Evolutionary conservation across 1,140 invertebrate species (phyloP), one percentile per base, ranked within the genome.

Genomic region (Archivesica marissinica): DNA sequence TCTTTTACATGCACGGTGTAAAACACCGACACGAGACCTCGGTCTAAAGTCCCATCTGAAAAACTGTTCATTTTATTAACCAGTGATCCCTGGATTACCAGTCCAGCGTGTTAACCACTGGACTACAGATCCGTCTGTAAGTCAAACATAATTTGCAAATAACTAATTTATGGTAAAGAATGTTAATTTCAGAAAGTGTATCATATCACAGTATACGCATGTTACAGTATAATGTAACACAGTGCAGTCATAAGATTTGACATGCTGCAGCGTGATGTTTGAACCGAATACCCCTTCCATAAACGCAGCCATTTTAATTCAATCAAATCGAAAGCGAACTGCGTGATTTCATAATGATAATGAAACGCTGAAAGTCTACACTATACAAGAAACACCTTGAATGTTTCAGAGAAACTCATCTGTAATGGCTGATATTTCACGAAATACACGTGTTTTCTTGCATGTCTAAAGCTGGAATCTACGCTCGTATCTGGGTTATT

Each of bases 281-380:
- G 59, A 64, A 64, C 59, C 30, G 15, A 64, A 35, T 25, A 25
- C 59, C 59, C 59, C 23, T 64, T 35, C 28, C 30, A 64, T 28
- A 64, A 33, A 20, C 59, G 59, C 59, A 64, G 30, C 59, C 68
- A n/a, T 4, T 72, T 72, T 72, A 72, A 72, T 72, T 72, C 68
- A 72, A 72, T 72, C 39, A 72, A 72, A 47, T 33, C 33, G n/a
- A 50, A 50, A 44, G 68, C 35, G 68, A 50, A 72, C 68, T 72
- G 35, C 41, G 68, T 44, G 59, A 64, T 64, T 64, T 64, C 59
- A 64, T 64, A 64, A 64, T 33, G 59, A 64, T 64, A 64, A 35
- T 64, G 28, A 64, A 35, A 64, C 38, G 30, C 59, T 33, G 23
- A 64, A n/a, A n/a, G n/a, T 64, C 59, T 64, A 20, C 38, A 9